These are phyloP conservation scores for Arctopsyche grandis DNA, from an alignment of 1,140 invertebrate genomes.

Conservation along the genomic window DNA sequence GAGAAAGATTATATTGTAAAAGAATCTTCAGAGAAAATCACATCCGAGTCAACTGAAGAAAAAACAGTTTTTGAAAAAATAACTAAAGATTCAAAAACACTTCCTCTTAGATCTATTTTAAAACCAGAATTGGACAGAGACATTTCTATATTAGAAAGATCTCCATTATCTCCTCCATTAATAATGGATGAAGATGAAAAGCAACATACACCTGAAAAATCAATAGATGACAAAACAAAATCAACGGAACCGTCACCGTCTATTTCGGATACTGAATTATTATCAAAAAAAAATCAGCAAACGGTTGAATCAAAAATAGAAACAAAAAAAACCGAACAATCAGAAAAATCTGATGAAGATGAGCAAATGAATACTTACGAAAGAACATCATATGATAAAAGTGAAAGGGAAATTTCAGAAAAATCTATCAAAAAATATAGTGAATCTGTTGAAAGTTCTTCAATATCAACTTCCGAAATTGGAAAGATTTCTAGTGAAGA, in stretches of 20 bases:
- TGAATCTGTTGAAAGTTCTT: background rate
- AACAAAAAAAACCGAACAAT: background rate
- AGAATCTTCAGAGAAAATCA: background rate
- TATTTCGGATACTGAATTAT: background rate
- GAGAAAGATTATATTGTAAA: background rate
- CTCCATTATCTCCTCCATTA: constrained; percentile 12
- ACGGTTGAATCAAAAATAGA: background rate
- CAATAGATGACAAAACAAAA: background rate
- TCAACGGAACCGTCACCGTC: background rate
- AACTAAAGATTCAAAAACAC: background rate
- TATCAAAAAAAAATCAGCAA: background rate
- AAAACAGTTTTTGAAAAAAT: background rate
- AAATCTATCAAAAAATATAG: constrained; percentile 22
- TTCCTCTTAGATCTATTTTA: background rate
- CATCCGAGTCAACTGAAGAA: background rate
- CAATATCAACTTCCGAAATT: background rate
- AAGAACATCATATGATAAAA: constrained; percentile 8
- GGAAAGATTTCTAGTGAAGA: background rate
- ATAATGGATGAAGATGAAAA: constrained; percentile 13
- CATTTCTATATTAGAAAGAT: background rate
- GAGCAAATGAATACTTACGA: background rate
- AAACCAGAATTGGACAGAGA: background rate
- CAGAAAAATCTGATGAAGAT: constrained; percentile 13
- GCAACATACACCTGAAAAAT: background rate
- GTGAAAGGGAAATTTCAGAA: constrained; percentile 14